Conservation (phyloP, 1,140 invertebrate species). For the Chionoecetes opilio region DNA sequence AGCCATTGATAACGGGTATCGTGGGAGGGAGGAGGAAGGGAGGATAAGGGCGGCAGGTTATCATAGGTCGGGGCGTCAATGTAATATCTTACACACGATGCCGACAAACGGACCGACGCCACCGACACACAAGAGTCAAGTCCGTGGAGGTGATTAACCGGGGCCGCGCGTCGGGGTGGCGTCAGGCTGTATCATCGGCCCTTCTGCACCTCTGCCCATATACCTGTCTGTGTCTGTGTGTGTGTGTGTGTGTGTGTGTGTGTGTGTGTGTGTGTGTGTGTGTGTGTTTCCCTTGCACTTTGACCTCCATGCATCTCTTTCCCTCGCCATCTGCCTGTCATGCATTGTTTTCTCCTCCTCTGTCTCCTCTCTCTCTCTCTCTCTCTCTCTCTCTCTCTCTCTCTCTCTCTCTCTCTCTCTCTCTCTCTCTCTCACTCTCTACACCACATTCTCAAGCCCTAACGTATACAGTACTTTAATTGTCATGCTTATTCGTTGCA, state of each 20-base stretch:
- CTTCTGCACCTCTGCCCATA: background rate
- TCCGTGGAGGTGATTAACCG: background rate
- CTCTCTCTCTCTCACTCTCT: conserved; percentile 38
- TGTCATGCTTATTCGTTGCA: too few relatives aligned
- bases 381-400: conserved; percentile 56
- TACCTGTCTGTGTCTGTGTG: too few relatives aligned
- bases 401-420: conserved; percentile 42
- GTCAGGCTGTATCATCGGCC: background rate
- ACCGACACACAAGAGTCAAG: conserved; percentile 17
- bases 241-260: too few relatives aligned
- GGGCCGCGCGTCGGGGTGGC: background rate
- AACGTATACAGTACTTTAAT: too few relatives aligned
- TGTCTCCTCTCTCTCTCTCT: conserved; percentile 55
- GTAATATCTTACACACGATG: background rate
- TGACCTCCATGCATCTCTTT: background rate
- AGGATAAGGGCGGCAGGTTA: background rate
- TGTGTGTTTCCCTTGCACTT: background rate
- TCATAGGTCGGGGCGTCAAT: background rate
- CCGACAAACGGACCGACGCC: background rate
- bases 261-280: too few relatives aligned
- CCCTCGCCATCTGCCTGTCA: background rate
- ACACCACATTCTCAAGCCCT: background rate
- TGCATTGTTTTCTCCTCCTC: background rate
- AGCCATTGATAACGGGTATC: background rate
- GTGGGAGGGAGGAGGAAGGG: background rate